Percentiles rank a stretch among this genome's conserved stretches.
phyloP scores from a whole-genome alignment of 2,113 vertebrate genomes.

The Verasper variegatus region DNA sequence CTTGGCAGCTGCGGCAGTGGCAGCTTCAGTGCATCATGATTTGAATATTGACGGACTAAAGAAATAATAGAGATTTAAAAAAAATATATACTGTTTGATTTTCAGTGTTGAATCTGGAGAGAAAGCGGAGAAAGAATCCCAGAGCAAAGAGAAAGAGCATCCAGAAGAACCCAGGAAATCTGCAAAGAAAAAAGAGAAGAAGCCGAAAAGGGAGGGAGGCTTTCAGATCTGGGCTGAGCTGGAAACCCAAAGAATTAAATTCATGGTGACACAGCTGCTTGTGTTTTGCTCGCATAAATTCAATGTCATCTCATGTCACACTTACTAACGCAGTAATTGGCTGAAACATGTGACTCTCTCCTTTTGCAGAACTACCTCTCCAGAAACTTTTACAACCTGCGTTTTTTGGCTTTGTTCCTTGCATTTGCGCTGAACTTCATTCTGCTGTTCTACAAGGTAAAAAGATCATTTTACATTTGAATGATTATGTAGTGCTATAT shows the following conservation, averaged over 20 bases:
- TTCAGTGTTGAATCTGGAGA: slow-evolving; percentile 88
- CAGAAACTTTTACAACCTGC: slow-evolving; percentile 94
- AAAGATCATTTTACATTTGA: background rate
- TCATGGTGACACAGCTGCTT: slow-evolving; percentile 82
- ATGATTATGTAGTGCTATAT: no score
- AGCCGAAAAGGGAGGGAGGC: slow-evolving; percentile 66
- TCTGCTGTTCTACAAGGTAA: slow-evolving; percentile 92
- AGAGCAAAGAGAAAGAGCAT: slow-evolving; percentile 50
- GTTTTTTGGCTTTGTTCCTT: slow-evolving; percentile 91
- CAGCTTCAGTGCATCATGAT: no score
- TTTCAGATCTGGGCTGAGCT: slow-evolving; percentile 93
- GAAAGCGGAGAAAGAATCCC: slow-evolving; percentile 81
- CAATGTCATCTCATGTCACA: background rate
- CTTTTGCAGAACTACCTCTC: slow-evolving; percentile 90
- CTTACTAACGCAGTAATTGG: background rate
- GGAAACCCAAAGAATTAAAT: slow-evolving; percentile 91
- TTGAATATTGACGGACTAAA: no score
- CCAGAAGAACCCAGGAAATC: slow-evolving; percentile 67
- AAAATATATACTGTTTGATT: background rate
- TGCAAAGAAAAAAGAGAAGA: slow-evolving; percentile 78
- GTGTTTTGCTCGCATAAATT: background rate
- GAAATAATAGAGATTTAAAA: no score
- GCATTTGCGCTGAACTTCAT: slow-evolving; percentile 96
- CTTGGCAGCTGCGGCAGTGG: no score
- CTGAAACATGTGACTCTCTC: slow-evolving; percentile 7